A percentile compares a stretch with the other conserved stretches of the same genome.
phyloP scores from a whole-genome alignment of 2,888 invertebrate genomes.

The Lacanobia wlatinum region DNA sequence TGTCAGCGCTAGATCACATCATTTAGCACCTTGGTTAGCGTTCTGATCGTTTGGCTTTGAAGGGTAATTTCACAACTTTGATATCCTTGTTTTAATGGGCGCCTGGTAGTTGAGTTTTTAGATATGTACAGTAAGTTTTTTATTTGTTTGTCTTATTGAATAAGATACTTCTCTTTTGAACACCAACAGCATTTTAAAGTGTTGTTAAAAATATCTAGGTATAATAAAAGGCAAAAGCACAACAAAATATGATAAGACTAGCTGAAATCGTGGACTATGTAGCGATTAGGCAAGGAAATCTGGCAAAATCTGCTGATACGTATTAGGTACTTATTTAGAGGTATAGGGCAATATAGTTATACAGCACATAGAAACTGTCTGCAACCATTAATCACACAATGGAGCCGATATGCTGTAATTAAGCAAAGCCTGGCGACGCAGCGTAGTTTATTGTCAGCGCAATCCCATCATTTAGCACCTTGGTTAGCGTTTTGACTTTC shows the following conservation, averaged over 20 bases:
- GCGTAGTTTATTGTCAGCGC: slow-evolving; percentile 38
- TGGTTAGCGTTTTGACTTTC: slow-evolving; percentile 1
- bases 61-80: slow-evolving; percentile 1
- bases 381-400: slow-evolving; percentile 71
- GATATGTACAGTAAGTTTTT: too few species aligned
- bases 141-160: too few species aligned
- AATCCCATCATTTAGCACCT: slow-evolving; percentile 2
- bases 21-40: slow-evolving; percentile 6
- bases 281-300: too few species aligned
- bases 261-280: too few species aligned
- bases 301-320: too few species aligned
- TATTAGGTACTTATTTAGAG: too few species aligned
- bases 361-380: slow-evolving; percentile 66
- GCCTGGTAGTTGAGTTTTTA: slow-evolving; percentile 22
- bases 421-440: slow-evolving; percentile 53
- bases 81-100: slow-evolving; percentile 8
- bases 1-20: slow-evolving; percentile 18
- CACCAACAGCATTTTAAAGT: too few species aligned
- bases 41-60: not conserved
- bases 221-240: too few species aligned
- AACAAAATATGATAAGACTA: too few species aligned
- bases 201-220: too few species aligned
- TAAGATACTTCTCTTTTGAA: too few species aligned
- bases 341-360: too few species aligned
- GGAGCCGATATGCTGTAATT: slow-evolving; percentile 75